Conservation (phyloP, 2,113 vertebrate genomes). For the Ploceus nigricollis region DNA sequence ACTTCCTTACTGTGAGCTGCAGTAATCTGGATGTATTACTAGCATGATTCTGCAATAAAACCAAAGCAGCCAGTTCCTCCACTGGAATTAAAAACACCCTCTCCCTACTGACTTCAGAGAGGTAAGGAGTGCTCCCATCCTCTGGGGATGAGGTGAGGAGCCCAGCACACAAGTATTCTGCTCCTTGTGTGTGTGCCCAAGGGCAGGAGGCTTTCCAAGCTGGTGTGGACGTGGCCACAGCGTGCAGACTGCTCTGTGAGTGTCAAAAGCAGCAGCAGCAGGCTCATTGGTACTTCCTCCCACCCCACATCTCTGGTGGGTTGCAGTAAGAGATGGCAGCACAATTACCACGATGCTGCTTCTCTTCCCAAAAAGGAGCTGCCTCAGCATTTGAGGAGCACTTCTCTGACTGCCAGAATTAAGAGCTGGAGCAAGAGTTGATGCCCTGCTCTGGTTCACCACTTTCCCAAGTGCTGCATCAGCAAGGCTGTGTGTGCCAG, state of each 20-base stretch:
- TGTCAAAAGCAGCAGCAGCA: not conserved
- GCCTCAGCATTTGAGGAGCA: rapidly evolving
- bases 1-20: slow-evolving; percentile 62
- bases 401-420: not conserved
- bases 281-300: not conserved
- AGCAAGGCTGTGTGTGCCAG: rapidly evolving
- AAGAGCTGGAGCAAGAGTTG: not conserved
- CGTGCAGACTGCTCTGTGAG: rapidly evolving
- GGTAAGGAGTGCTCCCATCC: not conserved
- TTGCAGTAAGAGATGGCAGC: not conserved
- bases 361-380: not conserved
- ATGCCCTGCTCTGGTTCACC: not conserved
- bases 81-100: slow-evolving; percentile 43
- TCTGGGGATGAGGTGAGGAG: not conserved
- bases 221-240: not conserved
- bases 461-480: not conserved
- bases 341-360: rapidly evolving
- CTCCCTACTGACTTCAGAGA: slow-evolving; percentile 38
- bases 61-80: slow-evolving; percentile 10
- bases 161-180: not conserved
- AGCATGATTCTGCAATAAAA: slow-evolving; percentile 54
- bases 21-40: slow-evolving; percentile 56
- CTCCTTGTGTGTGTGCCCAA: not conserved
- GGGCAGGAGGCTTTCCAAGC: not conserved
- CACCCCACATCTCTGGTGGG: not conserved